Conservation (phyloP, 2,888 invertebrate species). For the Diarsia rubi region DNA sequence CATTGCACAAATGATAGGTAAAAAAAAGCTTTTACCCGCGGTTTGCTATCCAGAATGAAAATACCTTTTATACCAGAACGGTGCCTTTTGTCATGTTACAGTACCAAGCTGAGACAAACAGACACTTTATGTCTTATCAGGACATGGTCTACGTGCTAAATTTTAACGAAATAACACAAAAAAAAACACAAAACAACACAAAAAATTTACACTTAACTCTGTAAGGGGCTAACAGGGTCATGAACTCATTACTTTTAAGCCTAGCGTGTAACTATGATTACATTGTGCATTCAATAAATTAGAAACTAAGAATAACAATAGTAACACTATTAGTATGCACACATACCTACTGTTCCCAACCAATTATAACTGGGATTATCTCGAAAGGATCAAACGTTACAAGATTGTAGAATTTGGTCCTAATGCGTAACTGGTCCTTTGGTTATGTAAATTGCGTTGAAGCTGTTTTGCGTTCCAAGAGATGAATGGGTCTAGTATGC, state of each 20-base stretch:
- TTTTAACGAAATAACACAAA: not conserved
- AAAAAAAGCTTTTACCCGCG: too few species aligned
- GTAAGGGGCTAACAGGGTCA: not conserved
- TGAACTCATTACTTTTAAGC: too few species aligned
- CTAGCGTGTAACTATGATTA: too few species aligned
- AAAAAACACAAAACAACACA: too few species aligned
- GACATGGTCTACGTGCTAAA: not conserved
- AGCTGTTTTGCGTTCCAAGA: slow-evolving; percentile 6
- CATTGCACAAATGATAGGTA: too few species aligned
- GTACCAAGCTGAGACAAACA: too few species aligned
- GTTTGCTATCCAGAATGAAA: too few species aligned
- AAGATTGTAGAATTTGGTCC: slow-evolving; percentile 14
- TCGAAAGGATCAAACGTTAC: slow-evolving; percentile 4
- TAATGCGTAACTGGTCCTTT: slow-evolving; percentile 17
- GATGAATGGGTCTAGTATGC: slow-evolving; percentile 31
- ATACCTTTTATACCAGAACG: too few species aligned
- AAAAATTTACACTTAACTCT: not conserved
- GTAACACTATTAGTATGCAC: too few species aligned
- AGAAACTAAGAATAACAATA: too few species aligned
- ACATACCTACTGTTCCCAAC: not conserved
- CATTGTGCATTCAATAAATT: too few species aligned
- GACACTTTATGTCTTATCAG: not conserved
- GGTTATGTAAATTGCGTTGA: slow-evolving; percentile 12
- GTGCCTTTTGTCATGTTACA: too few species aligned
- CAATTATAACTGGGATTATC: not conserved